These are phyloP conservation scores for Exocentrus adspersus DNA, from an alignment of 2,888 invertebrate species.

Conservation along the genomic window DNA sequence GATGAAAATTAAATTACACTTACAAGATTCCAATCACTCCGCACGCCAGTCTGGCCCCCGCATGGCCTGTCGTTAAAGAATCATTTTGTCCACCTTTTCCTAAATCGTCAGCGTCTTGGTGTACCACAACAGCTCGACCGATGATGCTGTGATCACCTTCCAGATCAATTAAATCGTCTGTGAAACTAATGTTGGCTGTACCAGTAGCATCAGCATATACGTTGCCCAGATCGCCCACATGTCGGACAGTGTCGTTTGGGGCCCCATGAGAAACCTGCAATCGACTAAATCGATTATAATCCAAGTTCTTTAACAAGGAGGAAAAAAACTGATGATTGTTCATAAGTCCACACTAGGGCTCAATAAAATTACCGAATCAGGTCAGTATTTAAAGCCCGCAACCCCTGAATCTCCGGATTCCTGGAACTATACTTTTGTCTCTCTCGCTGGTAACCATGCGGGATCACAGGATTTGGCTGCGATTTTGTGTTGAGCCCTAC, in stretches of 20 bases:
- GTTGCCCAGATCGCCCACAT: constrained; percentile 90
- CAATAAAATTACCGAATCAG: too few species aligned
- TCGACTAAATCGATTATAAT: constrained; percentile 12
- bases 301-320: too few species aligned
- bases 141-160: constrained; percentile 73
- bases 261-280: constrained; percentile 79
- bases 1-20: too few species aligned
- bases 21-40: constrained; percentile 77
- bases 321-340: too few species aligned
- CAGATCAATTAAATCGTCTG: constrained; percentile 72
- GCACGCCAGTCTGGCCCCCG: constrained; percentile 83
- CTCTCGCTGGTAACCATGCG: too few species aligned
- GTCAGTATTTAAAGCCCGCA: too few species aligned
- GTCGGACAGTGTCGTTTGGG: constrained; percentile 74
- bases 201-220: constrained; percentile 70
- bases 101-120: constrained; percentile 78
- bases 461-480: too few species aligned
- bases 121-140: constrained; percentile 84
- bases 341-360: too few species aligned
- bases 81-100: constrained; percentile 74
- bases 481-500: too few species aligned
- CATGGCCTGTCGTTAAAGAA: constrained; percentile 84
- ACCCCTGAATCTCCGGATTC: too few species aligned
- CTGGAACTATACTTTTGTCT: too few species aligned
- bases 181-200: constrained; percentile 69